A percentile compares a stretch with the other conserved stretches of the same genome.
Conservation (phyloP, 2,888 invertebrate species). For the Campoletis raptor region DNA sequence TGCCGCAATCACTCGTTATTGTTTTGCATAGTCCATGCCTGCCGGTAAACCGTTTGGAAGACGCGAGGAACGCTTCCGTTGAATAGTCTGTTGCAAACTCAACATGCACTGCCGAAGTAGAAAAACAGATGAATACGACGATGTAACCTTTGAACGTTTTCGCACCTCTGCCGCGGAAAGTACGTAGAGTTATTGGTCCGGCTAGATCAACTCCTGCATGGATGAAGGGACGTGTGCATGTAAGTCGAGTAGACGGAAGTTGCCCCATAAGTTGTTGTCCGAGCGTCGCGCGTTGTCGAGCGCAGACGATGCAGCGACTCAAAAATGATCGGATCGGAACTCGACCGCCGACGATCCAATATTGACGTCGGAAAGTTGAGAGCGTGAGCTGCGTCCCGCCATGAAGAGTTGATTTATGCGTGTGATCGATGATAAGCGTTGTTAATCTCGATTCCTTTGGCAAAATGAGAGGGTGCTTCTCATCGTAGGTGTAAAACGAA, state of each 20-base stretch:
- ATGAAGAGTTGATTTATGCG: conserved; percentile 31
- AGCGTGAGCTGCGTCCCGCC: conserved; percentile 61
- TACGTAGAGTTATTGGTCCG: conserved; percentile 57
- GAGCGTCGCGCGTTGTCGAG: conserved; percentile 23
- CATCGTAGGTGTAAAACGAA: conserved; percentile 7
- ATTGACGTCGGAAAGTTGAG: conserved; percentile 26
- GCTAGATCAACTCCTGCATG: conserved; percentile 72
- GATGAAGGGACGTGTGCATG: conserved; percentile 67
- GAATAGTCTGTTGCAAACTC: conserved; percentile 69
- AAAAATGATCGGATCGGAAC: conserved; percentile 10
- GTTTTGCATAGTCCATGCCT: conserved; percentile 63
- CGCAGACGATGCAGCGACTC: conserved; percentile 59
- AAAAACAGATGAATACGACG: conserved; percentile 70
- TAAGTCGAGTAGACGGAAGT: conserved; percentile 70
- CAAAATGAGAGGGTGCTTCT: conserved; percentile 48
- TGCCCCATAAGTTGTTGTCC: conserved; percentile 72
- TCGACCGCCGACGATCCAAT: conserved; percentile 56
- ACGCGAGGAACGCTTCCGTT: conserved; percentile 68
- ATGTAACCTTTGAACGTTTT: conserved; percentile 66
- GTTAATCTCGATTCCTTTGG: conserved; percentile 30
- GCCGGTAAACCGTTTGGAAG: conserved; percentile 71
- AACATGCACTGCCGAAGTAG: conserved; percentile 70
- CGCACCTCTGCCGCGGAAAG: conserved; percentile 34
- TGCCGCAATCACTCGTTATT: not conserved
- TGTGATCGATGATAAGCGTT: conserved; percentile 19